Conservation (phyloP, 2,888 invertebrate genomes). For the Hemistola chrysoprasaria region DNA sequence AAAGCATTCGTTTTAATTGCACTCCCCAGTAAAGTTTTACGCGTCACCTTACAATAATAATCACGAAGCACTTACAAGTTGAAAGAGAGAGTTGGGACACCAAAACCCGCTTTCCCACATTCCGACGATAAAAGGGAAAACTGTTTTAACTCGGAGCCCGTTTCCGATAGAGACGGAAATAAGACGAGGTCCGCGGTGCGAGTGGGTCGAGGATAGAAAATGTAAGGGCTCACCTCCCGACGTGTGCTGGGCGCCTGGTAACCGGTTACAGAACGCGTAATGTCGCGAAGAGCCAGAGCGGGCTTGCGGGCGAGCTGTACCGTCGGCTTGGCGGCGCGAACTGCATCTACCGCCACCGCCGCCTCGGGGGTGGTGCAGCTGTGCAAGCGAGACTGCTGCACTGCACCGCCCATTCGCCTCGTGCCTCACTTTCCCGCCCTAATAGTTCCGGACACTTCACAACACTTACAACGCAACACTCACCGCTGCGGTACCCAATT, state of each 20-base stretch:
- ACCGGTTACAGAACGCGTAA: constrained; percentile 77
- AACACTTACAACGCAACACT: constrained; percentile 48
- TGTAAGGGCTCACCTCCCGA: constrained; percentile 75
- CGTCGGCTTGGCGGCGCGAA: constrained; percentile 64
- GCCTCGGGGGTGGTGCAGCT: constrained; percentile 72
- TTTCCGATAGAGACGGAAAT: constrained; percentile 49
- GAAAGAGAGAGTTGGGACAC: constrained; percentile 79
- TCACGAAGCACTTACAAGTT: constrained; percentile 63
- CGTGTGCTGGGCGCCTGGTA: constrained; percentile 70
- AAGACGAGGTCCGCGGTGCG: constrained; percentile 44
- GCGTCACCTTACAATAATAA: constrained; percentile 45
- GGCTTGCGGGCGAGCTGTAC: constrained; percentile 62
- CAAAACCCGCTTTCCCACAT: constrained; percentile 78
- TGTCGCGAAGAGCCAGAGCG: constrained; percentile 45
- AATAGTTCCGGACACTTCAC: constrained; percentile 55
- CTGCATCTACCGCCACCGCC: constrained; percentile 57
- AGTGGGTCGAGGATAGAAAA: constrained; percentile 50
- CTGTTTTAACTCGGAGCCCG: constrained; percentile 51
- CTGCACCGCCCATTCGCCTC: constrained; percentile 73
- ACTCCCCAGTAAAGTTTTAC: constrained; percentile 10
- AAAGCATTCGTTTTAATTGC: constrained; percentile 3
- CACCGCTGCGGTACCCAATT: constrained; percentile 32
- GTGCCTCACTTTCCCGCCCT: constrained; percentile 81
- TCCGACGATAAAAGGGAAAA: constrained; percentile 79
- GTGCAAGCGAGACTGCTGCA: constrained; percentile 79